Conservation (phyloP, 2,888 invertebrate species). For the Mythimna vitellina region DNA sequence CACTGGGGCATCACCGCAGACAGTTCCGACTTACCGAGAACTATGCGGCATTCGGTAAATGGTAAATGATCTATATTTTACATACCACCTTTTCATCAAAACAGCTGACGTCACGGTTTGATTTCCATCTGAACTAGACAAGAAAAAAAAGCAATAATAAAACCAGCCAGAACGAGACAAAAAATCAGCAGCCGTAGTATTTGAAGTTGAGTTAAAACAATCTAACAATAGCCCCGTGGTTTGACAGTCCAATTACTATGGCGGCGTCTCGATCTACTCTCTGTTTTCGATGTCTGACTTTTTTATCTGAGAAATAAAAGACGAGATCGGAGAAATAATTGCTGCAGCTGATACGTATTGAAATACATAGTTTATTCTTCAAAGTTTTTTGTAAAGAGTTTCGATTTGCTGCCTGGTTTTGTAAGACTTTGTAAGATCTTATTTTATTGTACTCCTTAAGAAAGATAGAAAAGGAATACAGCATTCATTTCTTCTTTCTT, state of each 20-base stretch:
- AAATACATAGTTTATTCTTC: slow-evolving; percentile 48
- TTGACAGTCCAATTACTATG: slow-evolving; percentile 80
- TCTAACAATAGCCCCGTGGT: slow-evolving; percentile 60
- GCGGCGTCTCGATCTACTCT: slow-evolving; percentile 61
- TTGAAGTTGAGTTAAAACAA: slow-evolving; percentile 60
- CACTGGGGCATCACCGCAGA: too few species aligned
- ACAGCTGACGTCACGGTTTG: neutral
- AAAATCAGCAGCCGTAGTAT: slow-evolving; percentile 31
- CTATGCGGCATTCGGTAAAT: too few species aligned
- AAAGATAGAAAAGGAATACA: neutral
- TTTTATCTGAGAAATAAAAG: slow-evolving; percentile 69
- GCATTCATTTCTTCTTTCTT: neutral
- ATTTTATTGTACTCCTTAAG: neutral
- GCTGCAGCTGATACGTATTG: slow-evolving; percentile 69
- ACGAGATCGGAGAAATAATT: slow-evolving; percentile 70
- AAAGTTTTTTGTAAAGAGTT: slow-evolving; percentile 29
- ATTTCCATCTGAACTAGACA: neutral
- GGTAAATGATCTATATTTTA: too few species aligned
- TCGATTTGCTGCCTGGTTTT: slow-evolving; percentile 21
- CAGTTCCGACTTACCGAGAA: too few species aligned
- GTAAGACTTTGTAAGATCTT: slow-evolving; percentile 4
- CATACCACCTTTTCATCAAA: neutral
- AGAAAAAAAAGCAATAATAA: slow-evolving; percentile 24
- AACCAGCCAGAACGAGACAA: slow-evolving; percentile 15
- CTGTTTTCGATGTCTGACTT: slow-evolving; percentile 69